Evolutionary conservation across 2,113 vertebrate species (phyloP).

Genomic region (Catharus bicknelli): DNA sequence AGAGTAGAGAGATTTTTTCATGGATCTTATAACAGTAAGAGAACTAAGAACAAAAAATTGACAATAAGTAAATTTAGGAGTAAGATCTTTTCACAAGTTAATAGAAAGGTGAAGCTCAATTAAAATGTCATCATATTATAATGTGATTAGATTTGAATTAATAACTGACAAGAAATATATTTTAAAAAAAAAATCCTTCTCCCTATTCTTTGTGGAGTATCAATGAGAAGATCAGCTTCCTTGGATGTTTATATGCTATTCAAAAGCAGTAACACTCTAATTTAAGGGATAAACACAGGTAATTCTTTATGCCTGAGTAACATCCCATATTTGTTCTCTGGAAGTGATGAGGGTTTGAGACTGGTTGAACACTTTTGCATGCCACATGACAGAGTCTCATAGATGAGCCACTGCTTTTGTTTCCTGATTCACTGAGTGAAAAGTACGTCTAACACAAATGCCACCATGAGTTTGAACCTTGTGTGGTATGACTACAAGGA

Average conservation of each 20-base stretch:
- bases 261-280: not conserved
- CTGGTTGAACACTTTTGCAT: not conserved
- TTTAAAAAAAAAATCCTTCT: no score
- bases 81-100: not conserved
- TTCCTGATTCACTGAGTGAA: not conserved
- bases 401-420: not conserved
- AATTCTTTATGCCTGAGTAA: not conserved
- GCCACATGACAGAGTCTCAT: rapidly evolving
- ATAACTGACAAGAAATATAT: not conserved
- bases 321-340: not conserved
- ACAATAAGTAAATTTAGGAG: not conserved
- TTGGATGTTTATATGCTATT: not conserved
- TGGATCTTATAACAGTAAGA: not conserved
- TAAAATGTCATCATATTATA: not conserved
- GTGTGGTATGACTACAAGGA: not conserved
- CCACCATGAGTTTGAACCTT: not conserved
- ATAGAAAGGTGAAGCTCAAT: not conserved
- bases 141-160: not conserved
- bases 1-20: not conserved
- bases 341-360: not conserved
- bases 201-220: not conserved
- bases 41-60: not conserved
- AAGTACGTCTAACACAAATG: not conserved
- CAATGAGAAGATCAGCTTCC: not conserved
- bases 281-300: not conserved